These are phyloP conservation scores for Lepilemur ruficaudatus DNA, from an alignment of 2,797 vertebrate genomes.

Conservation along the genomic window DNA sequence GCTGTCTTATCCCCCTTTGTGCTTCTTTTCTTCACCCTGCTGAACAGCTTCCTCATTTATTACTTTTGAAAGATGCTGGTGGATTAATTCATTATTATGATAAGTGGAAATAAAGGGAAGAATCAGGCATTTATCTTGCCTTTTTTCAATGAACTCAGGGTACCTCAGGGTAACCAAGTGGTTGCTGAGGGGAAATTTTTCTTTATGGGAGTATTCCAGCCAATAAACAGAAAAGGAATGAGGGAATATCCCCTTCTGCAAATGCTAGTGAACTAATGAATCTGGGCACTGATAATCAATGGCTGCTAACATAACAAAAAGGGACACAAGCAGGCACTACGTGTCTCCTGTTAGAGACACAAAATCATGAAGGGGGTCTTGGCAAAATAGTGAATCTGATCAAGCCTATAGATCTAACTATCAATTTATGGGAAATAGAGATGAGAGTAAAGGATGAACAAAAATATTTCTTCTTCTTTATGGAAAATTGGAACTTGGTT, in stretches of 20 bases:
- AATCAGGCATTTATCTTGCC: neutral
- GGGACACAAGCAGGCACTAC: neutral
- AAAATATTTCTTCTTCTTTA: neutral
- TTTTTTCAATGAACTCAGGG: neutral
- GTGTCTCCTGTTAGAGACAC: neutral
- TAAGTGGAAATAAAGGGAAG: neutral
- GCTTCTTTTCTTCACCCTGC: neutral
- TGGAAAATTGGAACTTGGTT: neutral
- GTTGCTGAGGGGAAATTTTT: neutral
- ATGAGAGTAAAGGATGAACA: neutral
- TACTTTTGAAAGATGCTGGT: neutral
- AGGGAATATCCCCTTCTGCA: neutral
- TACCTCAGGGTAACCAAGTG: neutral
- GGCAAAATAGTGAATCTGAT: neutral
- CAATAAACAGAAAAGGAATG: conserved; percentile 15
- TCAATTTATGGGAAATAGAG: conserved; percentile 1
- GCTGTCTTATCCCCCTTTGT: neutral
- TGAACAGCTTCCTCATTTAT: neutral
- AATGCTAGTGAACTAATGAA: neutral
- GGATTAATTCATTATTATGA: neutral
- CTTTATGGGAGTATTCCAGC: neutral
- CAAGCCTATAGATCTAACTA: neutral
- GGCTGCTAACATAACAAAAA: neutral
- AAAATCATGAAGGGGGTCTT: neutral
- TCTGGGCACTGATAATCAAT: neutral